Conservation (phyloP, 2,113 vertebrate genomes). For the Calyptommatus sinebrachiatus region DNA sequence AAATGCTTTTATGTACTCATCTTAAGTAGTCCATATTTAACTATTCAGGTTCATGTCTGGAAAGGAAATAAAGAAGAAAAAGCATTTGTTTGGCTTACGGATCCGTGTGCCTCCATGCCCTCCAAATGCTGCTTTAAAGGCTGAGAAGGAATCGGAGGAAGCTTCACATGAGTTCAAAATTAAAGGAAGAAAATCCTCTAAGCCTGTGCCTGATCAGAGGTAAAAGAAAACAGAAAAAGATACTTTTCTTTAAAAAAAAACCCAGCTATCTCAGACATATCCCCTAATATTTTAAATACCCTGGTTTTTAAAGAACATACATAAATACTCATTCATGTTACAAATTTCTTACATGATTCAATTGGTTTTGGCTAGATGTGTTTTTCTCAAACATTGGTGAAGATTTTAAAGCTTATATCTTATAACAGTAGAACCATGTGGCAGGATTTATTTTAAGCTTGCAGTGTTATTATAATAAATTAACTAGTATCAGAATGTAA, state of each 20-base stretch:
- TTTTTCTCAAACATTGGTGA: neutral
- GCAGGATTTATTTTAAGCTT: neutral
- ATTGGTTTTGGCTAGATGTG: neutral
- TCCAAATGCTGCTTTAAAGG: conserved; percentile 82
- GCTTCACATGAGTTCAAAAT: conserved; percentile 94
- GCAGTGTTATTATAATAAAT: neutral
- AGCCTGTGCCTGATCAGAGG: conserved; percentile 80
- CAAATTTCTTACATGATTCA: neutral
- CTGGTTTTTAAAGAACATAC: neutral
- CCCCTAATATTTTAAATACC: neutral
- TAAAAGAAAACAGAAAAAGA: conserved; percentile 61
- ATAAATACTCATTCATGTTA: neutral
- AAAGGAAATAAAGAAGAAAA: conserved; percentile 99
- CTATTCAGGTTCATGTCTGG: conserved; percentile 94
- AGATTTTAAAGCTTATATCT: neutral
- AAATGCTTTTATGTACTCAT: conserved; percentile 18
- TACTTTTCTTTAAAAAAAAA: neutral
- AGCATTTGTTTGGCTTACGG: conserved; percentile 95
- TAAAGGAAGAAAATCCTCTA: conserved; percentile 92
- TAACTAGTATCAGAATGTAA: neutral
- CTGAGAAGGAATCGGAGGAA: conserved; percentile 84
- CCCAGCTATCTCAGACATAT: neutral
- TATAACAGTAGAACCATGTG: no score
- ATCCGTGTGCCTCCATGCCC: conserved; percentile 94
- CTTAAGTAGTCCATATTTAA: conserved; percentile 44